These are phyloP conservation scores for Zhuqinia jingwanae DNA, from an alignment of 2,888 invertebrate genomes.

Conservation along the genomic window DNA sequence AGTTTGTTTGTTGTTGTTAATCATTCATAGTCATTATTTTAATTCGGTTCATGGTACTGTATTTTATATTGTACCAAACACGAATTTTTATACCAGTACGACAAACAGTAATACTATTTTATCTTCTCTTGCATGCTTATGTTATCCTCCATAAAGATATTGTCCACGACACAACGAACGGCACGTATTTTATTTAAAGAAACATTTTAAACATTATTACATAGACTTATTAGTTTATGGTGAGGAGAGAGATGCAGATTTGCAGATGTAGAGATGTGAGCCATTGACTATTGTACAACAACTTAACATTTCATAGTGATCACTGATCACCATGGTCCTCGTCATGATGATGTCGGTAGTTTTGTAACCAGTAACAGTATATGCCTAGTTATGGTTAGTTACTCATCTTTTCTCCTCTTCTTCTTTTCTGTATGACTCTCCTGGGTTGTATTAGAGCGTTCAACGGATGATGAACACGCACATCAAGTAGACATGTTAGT, in stretches of 20 bases:
- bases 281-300: background rate
- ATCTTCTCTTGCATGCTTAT: no score
- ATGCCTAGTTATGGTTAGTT: background rate
- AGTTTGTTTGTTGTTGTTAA: slow-evolving; percentile 30
- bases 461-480: slow-evolving; percentile 38
- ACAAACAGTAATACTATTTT: no score
- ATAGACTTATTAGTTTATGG: no score
- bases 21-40: slow-evolving; percentile 1
- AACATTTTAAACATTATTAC: no score
- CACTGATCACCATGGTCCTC: background rate
- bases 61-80: background rate
- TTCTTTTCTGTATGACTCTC: slow-evolving; percentile 13
- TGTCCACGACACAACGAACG: no score
- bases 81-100: no score
- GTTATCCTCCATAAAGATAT: no score
- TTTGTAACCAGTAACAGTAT: slow-evolving; percentile 20
- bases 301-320: slow-evolving; percentile 7
- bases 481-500: slow-evolving; percentile 5
- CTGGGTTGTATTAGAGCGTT: slow-evolving; percentile 14
- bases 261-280: no score
- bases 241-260: no score
- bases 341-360: slow-evolving; percentile 19
- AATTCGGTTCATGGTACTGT: background rate
- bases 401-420: slow-evolving; percentile 11
- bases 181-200: no score